Base-by-base conservation (phyloP, 2,888 invertebrate species). In the Latrodectus elegans region DNA sequence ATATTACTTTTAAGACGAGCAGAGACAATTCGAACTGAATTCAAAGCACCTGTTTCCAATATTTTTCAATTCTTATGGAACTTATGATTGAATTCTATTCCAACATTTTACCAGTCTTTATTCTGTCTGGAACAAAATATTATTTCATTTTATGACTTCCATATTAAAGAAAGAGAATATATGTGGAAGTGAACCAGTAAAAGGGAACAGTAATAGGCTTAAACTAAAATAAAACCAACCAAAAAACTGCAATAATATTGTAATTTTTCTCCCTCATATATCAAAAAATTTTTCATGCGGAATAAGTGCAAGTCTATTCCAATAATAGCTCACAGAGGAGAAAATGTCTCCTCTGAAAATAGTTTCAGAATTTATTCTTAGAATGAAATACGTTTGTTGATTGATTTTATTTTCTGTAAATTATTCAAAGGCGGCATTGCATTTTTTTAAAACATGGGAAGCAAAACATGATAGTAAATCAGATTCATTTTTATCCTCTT, bases 241-340 rank as follows among this genome's bases (percentile, higher is more conserved):
- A 64, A 55, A 80, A 52, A 80, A 64, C 55, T 51, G 79, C 79
- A 71, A 80, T 80, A 80, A 80, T 51, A 80, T 80, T 80, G 79
- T 72, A 72, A 79, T 64, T 79, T 79, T 51, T 51, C 22, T 9
- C 72, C 52, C 51, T 80, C 72, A 49, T 72, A 60, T 64, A 80
- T 60, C 72, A 64, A 64, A 72, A 64, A 71, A 80, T 71, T 22
- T n/a, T 72, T 80, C 51, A 53, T 22, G 72, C 72, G 52, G 60
- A 71, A 80, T 72, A 64, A 38, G 17, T 64, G 38, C 49, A 52
- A 64, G 38, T 72, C 22, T 72, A n/a, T 64, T 80, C 64, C n/a
- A 60, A 64, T 72, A 72, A 51, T n/a, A 14, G 64, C 17, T 12
- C 49, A 80, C 12, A 17, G n/a, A 70, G 60, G n/a, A 17, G n/a